These are phyloP conservation scores for Ophion obscuratus DNA, from an alignment of 2,888 invertebrate species.

Conservation along the genomic window DNA sequence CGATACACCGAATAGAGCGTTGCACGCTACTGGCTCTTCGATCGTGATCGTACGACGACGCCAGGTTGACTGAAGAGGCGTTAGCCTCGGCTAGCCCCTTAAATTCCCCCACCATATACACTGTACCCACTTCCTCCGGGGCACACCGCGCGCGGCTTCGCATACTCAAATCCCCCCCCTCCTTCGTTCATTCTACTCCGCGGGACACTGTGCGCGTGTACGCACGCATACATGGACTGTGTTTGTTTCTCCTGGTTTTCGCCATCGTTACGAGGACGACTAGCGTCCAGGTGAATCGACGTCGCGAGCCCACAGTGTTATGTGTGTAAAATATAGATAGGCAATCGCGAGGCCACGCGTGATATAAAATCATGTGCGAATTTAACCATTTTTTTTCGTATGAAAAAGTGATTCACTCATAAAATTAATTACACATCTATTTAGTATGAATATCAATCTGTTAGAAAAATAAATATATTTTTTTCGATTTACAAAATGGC, in stretches of 20 bases:
- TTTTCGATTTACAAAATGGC: too few species aligned
- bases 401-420: too few species aligned
- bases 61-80: constrained; percentile 79
- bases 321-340: not conserved
- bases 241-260: not conserved
- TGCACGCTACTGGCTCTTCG: constrained; percentile 70
- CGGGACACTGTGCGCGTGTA: not conserved
- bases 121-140: constrained; percentile 29
- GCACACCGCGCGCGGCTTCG: constrained; percentile 34
- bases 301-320: not conserved
- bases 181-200: constrained; percentile 13
- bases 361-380: too few species aligned
- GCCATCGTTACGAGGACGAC: not conserved
- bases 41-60: constrained; percentile 73
- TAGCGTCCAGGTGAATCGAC: not conserved
- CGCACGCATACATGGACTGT: not conserved
- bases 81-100: constrained; percentile 69
- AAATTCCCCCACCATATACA: constrained; percentile 62
- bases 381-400: too few species aligned
- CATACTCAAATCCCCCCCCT: constrained; percentile 35
- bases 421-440: too few species aligned
- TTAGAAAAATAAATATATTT: too few species aligned
- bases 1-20: constrained; percentile 56
- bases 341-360: not conserved
- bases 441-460: too few species aligned